Evolutionary conservation across 2,888 invertebrate genomes (phyloP), one percentile per base, ranked within the genome.

Genomic region (Acronicta alni): DNA sequence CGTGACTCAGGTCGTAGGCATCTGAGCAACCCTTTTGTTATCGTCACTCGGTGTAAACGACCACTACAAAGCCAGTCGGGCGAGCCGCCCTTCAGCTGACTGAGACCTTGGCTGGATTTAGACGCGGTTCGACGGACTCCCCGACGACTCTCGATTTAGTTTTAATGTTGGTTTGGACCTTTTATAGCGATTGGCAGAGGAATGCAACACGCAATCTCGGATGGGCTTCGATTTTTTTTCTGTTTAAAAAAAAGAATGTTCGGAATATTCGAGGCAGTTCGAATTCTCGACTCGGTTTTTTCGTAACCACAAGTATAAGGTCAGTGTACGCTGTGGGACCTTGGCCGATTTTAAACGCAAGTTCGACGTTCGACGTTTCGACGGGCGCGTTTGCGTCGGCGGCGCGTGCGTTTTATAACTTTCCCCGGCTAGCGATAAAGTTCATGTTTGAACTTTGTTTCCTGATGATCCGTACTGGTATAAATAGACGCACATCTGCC

Each of bases 101-200:
- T 81, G 84, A 91, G 92, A 91, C 93, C 93, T 93, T 93, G 93
- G 91, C 88, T 93, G 91, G 86, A 92, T 93, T 92, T 94, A 94
- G 93, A 85, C 86, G 86, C 89, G 83, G 93, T 93, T 92, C 92
- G 93, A 88, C 79, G 90, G 90, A 92, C 93, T 90, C 85, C 72
- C 75, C 84, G 85, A 83, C 86, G 80, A 78, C 82, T 86, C 88
- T 91, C 82, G 85, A 89, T 90, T 91, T 89, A 90, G 86, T 89
- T 88, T 86, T 84, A 79, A 87, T 84, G 86, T 89, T 81, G 83
- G 78, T 85, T 83, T 83, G 82, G 84, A 85, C 84, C 86, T 89
- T 89, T 90, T 91, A 85, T 88, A 87, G 84, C 85, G 83, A 77
- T 80, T 78, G 81, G 73, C 75, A 72, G 72, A 75, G 84, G 88